Base-by-base conservation (phyloP, 2,888 invertebrate genomes). In the Magallana nippona region DNA sequence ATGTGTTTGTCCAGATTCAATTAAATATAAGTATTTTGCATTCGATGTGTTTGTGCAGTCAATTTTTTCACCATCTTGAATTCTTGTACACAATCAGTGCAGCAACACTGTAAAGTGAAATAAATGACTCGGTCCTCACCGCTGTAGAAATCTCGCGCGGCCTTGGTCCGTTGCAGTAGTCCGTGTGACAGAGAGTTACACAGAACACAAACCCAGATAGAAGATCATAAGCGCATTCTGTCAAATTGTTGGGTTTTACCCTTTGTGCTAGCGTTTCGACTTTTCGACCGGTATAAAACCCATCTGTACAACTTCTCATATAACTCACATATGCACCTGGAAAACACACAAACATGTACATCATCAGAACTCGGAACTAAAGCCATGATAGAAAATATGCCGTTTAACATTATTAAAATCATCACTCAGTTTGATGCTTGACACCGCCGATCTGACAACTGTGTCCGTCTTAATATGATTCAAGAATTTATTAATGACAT, bases 101-200 rank as follows among this genome's bases (percentile, higher is more conserved):
- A n/a, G n/a, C 17, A 60, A 60, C 15, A 15, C 60, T 60, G 60
- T 60, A 60, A 60, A 60, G 1, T 5, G 17, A 60, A 17, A n/a
- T 15, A 3, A 60, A 15, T 27, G 13, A 22, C 1, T 27, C 2
- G 11, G 22, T 5, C 13, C 13, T 71, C 15, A 32, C 19, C 11
- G 27, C 71, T 15, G 11, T 32, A 15, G 71, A 71, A 22, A 32
- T 71, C 2, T 71, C 71, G 13, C 2, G 1, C 19, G 32, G 22
- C 32, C 32, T 32, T 11, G 71, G 71, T 22, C 71, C 71, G 32
- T 71, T 71, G 71, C 71, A 71, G 27, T 71, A 71, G 13, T 71
- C 32, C 13, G 71, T 71, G 32, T 11, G 27, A 71, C 71, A 71
- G 32, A 71, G 71, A 3, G 27, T 32, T 15, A 71, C 32, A 71